These are phyloP conservation scores for Phenganax marumi DNA, from an alignment of 92 coral and sea anemone species.

Conservation along the genomic window DNA sequence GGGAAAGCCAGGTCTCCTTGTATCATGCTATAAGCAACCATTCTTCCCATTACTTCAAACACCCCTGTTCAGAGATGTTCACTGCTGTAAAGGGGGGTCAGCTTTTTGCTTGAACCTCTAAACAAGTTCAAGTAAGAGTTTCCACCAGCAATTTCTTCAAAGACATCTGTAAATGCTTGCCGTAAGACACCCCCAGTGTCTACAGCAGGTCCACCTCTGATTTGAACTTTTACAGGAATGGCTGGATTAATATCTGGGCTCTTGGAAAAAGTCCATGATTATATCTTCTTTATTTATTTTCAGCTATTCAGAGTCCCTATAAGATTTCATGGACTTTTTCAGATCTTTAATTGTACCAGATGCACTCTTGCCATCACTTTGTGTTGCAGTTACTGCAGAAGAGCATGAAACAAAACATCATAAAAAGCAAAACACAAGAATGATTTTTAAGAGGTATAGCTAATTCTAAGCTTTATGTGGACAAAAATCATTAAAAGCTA, in stretches of 20 bases:
- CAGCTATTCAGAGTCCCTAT: conserved; percentile 45
- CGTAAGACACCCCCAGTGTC: conserved; percentile 61
- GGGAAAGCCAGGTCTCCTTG: conserved; percentile 70
- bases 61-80: conserved; percentile 58
- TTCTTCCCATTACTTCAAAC: conserved; percentile 56
- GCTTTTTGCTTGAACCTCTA: conserved; percentile 36
- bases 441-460: too few relatives aligned
- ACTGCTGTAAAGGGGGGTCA: conserved; percentile 59
- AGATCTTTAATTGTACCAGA: conserved; percentile 50
- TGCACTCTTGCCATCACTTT: conserved; percentile 17
- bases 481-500: background rate
- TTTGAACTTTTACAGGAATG: conserved; percentile 46
- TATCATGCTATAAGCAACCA: conserved; percentile 62
- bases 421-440: background rate
- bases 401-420: background rate
- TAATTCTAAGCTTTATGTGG: too few relatives aligned
- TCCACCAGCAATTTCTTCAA: conserved; percentile 41
- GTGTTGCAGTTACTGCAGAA: background rate
- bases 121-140: conserved; percentile 38
- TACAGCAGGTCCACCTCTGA: conserved; percentile 54
- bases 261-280: conserved; percentile 48
- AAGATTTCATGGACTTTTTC: conserved; percentile 37
- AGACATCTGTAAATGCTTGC: conserved; percentile 54
- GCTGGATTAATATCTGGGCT: conserved; percentile 57
- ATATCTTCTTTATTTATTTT: conserved; percentile 57